Evolutionary conservation across 2,113 vertebrate species (phyloP).

Genomic region (Pogonocichla stellata): DNA sequence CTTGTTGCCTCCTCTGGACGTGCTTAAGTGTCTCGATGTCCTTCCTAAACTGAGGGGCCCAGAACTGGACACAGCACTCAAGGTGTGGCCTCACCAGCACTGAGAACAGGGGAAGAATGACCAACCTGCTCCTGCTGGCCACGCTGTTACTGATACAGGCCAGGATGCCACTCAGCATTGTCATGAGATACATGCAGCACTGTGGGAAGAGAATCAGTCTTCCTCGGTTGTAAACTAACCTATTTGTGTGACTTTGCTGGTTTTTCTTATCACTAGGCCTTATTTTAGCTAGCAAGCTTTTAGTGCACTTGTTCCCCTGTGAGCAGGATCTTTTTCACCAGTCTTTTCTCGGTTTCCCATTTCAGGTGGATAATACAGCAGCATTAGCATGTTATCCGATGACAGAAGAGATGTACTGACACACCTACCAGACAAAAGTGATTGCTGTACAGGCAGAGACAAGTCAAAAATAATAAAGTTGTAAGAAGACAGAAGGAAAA

Average conservation of each 20-base stretch:
- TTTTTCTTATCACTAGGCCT: not conserved
- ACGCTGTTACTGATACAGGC: not conserved
- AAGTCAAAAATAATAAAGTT: not conserved
- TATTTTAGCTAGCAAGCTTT: not conserved
- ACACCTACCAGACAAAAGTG: not conserved
- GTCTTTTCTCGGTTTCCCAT: not conserved
- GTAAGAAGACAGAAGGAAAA: not conserved
- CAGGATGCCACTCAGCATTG: not conserved
- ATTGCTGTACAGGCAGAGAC: not conserved
- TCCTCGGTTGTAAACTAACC: not conserved
- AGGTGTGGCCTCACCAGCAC: not conserved
- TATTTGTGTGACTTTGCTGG: not conserved
- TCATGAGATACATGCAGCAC: not conserved
- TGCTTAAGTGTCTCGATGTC: fast-evolving
- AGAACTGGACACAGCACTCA: not conserved
- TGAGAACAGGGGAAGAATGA: fast-evolving
- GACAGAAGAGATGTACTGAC: not conserved
- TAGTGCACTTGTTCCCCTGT: not conserved
- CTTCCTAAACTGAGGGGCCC: not conserved
- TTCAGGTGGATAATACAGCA: not conserved
- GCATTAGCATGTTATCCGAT: not conserved
- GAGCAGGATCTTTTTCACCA: not conserved
- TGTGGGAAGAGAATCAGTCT: not conserved
- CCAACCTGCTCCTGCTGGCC: not conserved
- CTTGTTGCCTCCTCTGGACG: fast-evolving